Conservation (phyloP, 2,797 vertebrate genomes). For the Gallinago stenura region DNA sequence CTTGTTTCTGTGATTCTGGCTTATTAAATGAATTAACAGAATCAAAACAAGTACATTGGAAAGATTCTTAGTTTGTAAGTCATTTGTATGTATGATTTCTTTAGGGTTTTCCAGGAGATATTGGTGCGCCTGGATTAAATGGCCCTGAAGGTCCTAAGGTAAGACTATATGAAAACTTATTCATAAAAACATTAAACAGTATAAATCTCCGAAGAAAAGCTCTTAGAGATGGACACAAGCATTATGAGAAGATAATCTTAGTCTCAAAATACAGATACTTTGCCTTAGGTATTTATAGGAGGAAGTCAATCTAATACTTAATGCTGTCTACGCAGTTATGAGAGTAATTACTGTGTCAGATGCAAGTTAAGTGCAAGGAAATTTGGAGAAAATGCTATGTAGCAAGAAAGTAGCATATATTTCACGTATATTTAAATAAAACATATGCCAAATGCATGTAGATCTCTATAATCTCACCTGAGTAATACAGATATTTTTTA, state of each 20-base stretch:
- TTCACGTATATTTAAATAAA: not conserved
- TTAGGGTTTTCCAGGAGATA: constrained; percentile 98
- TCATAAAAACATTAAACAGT: not conserved
- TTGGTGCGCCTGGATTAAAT: constrained; percentile 93
- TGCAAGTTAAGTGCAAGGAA: not conserved
- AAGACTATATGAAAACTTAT: constrained; percentile 39
- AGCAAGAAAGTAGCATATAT: not conserved
- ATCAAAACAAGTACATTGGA: not conserved
- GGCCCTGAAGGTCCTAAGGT: constrained; percentile 95
- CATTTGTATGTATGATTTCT: constrained; percentile 54
- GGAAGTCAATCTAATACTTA: not conserved
- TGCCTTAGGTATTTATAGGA: not conserved
- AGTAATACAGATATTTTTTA: not conserved
- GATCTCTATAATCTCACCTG: not conserved
- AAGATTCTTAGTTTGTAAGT: not conserved
- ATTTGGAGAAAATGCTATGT: not conserved
- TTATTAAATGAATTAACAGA: constrained; percentile 32
- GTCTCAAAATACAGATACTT: not conserved
- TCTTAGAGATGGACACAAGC: not conserved
- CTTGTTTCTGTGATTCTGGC: constrained; percentile 1
- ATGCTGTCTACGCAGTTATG: not conserved
- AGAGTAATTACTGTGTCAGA: not conserved
- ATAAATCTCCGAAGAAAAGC: not conserved
- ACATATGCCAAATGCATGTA: not conserved
- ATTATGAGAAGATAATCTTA: not conserved